Evolutionary conservation across 2,113 vertebrate species (phyloP), one percentile per base, ranked within the genome.

Genomic region (Tricholaema leucomelas): DNA sequence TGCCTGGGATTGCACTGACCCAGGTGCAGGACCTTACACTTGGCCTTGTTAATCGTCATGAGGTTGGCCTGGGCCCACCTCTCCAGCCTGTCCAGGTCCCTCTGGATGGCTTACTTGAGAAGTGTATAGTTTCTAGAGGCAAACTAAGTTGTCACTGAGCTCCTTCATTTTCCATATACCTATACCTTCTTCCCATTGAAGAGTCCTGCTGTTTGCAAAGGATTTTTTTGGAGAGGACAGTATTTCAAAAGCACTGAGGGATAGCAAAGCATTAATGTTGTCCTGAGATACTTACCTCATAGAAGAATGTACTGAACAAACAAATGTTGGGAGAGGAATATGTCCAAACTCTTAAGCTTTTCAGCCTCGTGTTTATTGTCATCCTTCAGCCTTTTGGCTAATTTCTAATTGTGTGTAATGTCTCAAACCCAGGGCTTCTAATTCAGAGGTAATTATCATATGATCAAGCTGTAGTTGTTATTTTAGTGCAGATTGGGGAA

Each of bases 401-500:
- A 76, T 94, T 96, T 96, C 83, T 91, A 66, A 87, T 93, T 93
- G 73, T 92, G 71, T 95, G 91, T 92, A 94, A 93, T 87, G 48
- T 86, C 93, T 89, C 87, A 81, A 93, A 80, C 56, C 30, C 81
- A 80, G 56, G 56, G 59, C 93, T 88, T 88, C 40, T 96, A 94
- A 94, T 97, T 96, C 89, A 91, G 92, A 90, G 72, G 82, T 94
- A 95, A 96, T 97, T 96, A 92, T 95, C 93, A 54, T 96, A 83
- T 91, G 96, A 95, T 96, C 89, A 91, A 92, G 63, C 88, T 95
- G 79, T 76, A 85, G 81, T 81, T 96, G 85, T 95, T 96, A 73
- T 94, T 97, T 97, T 95, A 96, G 89, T 90, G 91, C 50, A 91
- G 90, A 92, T 94, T 82, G 93, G 95, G 94, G 93, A 96, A 97